phyloP scores from a whole-genome alignment of 2,797 vertebrate genomes.

The Numenius phaeopus region DNA sequence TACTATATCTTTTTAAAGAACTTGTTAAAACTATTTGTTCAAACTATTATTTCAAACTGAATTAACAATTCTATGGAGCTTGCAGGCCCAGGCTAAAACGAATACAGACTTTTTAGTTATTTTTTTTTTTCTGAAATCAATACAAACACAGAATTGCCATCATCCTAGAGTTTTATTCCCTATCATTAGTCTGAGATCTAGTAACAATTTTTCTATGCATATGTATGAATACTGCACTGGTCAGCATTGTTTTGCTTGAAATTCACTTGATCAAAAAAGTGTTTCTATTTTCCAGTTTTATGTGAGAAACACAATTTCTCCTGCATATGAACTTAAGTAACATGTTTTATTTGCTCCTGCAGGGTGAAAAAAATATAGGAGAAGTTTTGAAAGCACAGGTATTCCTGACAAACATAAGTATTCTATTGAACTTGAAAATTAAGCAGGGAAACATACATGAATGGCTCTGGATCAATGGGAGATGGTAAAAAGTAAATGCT shows the following conservation, averaged over 20 bases:
- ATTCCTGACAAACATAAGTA: not conserved
- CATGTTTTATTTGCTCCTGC: not conserved
- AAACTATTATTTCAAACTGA: not conserved
- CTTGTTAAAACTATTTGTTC: not conserved
- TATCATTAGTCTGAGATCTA: not conserved
- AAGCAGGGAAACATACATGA: conserved; percentile 50
- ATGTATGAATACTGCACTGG: not conserved
- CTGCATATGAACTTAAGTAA: not conserved
- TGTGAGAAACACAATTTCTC: not conserved
- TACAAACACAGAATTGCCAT: not conserved
- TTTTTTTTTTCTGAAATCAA: not conserved
- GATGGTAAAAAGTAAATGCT: conserved; percentile 80
- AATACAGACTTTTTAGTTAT: not conserved
- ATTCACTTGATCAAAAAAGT: not conserved
- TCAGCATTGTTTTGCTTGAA: not conserved
- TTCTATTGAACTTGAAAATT: not conserved
- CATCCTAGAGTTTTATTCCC: not conserved
- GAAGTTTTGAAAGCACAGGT: not conserved
- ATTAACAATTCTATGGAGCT: not conserved
- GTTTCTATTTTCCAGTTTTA: not conserved
- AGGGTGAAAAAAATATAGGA: not conserved
- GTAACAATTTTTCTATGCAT: not conserved
- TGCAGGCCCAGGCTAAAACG: not conserved
- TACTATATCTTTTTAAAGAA: not conserved
- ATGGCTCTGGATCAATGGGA: conserved; percentile 78